A percentile compares a stretch with the other conserved stretches of the same genome.
phyloP scores from a whole-genome alignment of 2,888 invertebrate species.

The Gandaritis pyraliata region DNA sequence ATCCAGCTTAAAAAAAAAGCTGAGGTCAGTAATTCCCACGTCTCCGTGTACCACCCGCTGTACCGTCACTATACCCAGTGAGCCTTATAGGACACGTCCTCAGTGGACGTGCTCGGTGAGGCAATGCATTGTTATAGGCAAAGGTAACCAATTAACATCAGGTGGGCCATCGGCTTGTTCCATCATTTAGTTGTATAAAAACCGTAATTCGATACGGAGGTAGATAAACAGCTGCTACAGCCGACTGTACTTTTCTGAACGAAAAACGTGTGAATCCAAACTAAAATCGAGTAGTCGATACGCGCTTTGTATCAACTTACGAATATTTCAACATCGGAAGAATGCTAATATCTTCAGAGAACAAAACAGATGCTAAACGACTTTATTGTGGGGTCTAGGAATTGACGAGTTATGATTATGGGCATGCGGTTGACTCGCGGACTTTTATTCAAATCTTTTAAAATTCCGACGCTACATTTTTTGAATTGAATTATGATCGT shows the following conservation, averaged over 20 bases:
- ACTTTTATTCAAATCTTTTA: background rate
- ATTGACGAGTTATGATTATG: constrained; percentile 11
- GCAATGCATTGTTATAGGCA: too few relatives aligned
- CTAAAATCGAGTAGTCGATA: constrained; percentile 5
- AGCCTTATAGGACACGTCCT: too few relatives aligned
- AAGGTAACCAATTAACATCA: too few relatives aligned
- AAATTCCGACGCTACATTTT: background rate
- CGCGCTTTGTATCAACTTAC: constrained; percentile 12
- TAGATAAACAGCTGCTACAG: background rate
- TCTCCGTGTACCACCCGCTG: too few relatives aligned
- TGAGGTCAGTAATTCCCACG: too few relatives aligned
- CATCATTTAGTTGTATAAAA: too few relatives aligned
- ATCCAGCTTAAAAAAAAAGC: too few relatives aligned
- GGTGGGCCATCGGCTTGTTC: too few relatives aligned
- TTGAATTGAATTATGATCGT: constrained; percentile 1
- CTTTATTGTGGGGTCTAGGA: constrained; percentile 11
- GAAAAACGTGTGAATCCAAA: constrained; percentile 27
- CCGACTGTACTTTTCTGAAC: constrained; percentile 17
- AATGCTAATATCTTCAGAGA: constrained; percentile 17
- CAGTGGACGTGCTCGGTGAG: too few relatives aligned
- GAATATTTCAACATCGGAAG: constrained; percentile 20
- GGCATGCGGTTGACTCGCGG: background rate
- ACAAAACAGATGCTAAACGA: background rate
- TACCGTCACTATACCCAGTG: too few relatives aligned
- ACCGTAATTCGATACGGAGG: too few relatives aligned